Evolutionary conservation across 2,797 vertebrate genomes (phyloP).

Genomic region (Florisuga fusca): DNA sequence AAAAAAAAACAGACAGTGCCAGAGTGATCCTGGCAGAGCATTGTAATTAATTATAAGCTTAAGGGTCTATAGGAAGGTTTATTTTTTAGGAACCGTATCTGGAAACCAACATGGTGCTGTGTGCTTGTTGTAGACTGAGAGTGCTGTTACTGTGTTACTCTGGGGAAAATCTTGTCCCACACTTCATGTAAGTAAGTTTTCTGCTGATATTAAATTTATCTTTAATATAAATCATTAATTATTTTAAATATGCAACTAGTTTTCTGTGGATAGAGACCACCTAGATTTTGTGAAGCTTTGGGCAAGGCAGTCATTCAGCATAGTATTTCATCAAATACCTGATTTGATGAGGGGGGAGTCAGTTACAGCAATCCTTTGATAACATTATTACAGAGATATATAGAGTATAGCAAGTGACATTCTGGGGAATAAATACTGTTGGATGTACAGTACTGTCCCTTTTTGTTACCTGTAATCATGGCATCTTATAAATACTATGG

Average conservation of each 20-base stretch:
- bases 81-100: background rate
- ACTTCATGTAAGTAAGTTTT: background rate
- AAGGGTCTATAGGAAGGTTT: background rate
- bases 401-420: background rate
- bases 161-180: background rate
- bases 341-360: background rate
- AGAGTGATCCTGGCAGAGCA: background rate
- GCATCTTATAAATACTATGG: background rate
- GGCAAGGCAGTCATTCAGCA: background rate
- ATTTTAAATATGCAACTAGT: background rate
- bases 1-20: background rate
- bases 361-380: background rate
- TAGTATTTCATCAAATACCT: background rate
- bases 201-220: background rate
- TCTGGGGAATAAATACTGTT: background rate
- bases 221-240: background rate
- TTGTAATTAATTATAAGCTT: background rate
- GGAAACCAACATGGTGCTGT: background rate
- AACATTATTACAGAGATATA: rapidly evolving
- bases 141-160: background rate
- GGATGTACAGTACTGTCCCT: background rate
- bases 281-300: background rate
- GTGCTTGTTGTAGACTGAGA: background rate
- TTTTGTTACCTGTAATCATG: background rate
- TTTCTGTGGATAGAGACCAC: background rate